Evolutionary conservation across 2,797 vertebrate genomes (phyloP).

Genomic region (Enteromius paludinosus): DNA sequence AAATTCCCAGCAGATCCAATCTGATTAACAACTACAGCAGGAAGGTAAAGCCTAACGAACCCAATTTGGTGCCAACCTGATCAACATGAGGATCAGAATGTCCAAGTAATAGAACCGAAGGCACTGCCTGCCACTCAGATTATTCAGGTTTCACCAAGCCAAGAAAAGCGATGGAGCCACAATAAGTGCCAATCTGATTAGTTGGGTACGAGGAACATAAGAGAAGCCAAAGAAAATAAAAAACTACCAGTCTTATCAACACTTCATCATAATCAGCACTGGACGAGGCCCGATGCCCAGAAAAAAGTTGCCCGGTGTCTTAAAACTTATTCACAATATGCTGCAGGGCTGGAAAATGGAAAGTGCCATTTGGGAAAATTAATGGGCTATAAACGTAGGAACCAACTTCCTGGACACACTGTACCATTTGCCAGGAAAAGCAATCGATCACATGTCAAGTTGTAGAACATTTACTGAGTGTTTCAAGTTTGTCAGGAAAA

Average conservation of each 20-base stretch:
- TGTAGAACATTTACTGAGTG: constrained; percentile 24
- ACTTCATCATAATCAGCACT: constrained; percentile 37
- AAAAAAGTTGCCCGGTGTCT: constrained; percentile 35
- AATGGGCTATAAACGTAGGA: constrained; percentile 44
- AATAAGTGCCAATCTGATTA: constrained; percentile 58
- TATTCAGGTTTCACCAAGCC: constrained; percentile 13
- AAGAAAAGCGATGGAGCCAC: constrained; percentile 38
- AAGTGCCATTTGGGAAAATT: constrained; percentile 51
- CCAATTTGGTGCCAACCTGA: constrained; percentile 36
- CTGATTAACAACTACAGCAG: constrained; percentile 42
- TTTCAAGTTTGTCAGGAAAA: constrained; percentile 44
- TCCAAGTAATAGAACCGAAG: constrained; percentile 28
- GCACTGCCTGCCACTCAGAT: constrained; percentile 26
- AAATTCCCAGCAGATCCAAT: constrained; percentile 20
- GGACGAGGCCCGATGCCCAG: constrained; percentile 40
- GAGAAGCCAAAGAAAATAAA: constrained; percentile 3
- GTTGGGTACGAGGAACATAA: constrained; percentile 17
- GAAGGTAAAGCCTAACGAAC: constrained; percentile 38
- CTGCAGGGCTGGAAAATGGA: constrained; percentile 39
- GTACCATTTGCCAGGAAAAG: constrained; percentile 51
- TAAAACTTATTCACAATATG: constrained; percentile 44
- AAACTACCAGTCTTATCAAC: constrained; percentile 49
- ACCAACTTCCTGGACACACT: constrained; percentile 42
- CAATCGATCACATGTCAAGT: constrained; percentile 46
- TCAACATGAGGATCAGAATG: constrained; percentile 39